phyloP scores from a whole-genome alignment of 2,797 vertebrate species.

The Diplodus sargus region DNA sequence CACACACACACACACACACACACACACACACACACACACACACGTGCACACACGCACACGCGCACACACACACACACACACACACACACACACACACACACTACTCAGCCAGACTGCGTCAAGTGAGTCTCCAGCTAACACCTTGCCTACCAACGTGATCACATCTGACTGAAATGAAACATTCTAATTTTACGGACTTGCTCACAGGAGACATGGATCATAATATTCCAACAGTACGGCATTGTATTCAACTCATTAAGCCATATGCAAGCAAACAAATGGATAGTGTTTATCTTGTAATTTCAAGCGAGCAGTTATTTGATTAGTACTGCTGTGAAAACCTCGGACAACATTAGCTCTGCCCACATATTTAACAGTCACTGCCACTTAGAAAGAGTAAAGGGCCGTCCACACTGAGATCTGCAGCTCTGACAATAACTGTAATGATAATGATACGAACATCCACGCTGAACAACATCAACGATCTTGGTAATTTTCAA shows the following conservation, averaged over 20 bases:
- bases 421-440: too few relatives aligned
- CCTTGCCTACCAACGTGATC: neutral
- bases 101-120: neutral
- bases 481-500: too few relatives aligned
- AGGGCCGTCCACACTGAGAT: too few relatives aligned
- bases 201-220: neutral
- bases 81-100: neutral
- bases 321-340: neutral
- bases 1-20: neutral
- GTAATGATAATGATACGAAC: too few relatives aligned
- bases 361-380: neutral
- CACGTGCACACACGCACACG: neutral
- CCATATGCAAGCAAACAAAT: neutral
- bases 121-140: too few relatives aligned
- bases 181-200: neutral
- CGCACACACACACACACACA: too few relatives aligned
- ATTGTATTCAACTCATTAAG: neutral
- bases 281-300: neutral
- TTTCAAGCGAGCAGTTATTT: neutral
- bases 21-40: neutral
- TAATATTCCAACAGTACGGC: neutral
- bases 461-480: too few relatives aligned
- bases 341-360: neutral
- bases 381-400: neutral
- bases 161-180: neutral